These are phyloP conservation scores for Stegastes partitus DNA, from an alignment of 2,113 vertebrate genomes.

Conservation along the genomic window DNA sequence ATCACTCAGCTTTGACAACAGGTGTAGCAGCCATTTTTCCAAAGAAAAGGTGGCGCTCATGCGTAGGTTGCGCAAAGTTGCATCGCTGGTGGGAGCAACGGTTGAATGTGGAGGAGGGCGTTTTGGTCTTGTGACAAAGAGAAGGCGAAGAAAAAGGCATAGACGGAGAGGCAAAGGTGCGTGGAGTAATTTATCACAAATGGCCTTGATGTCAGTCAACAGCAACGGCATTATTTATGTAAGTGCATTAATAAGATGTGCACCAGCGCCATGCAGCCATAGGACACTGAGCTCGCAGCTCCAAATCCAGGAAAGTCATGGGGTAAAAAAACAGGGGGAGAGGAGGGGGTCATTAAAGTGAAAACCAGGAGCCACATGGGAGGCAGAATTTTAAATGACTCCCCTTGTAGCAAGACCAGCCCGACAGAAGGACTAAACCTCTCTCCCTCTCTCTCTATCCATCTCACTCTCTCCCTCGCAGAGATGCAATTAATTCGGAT, in stretches of 20 bases:
- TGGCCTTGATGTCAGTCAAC: slow-evolving; percentile 44
- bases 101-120: slow-evolving; percentile 31
- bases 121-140: slow-evolving; percentile 37
- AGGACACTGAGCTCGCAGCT: slow-evolving; percentile 49
- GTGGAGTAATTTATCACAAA: slow-evolving; percentile 30
- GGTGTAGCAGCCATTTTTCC: slow-evolving; percentile 65
- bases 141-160: slow-evolving; percentile 50
- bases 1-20: slow-evolving; percentile 69
- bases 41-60: slow-evolving; percentile 34
- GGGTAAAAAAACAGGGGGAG: slow-evolving; percentile 52
- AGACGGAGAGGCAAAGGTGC: slow-evolving; percentile 15
- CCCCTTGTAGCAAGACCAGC: slow-evolving; percentile 84
- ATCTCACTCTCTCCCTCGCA: slow-evolving; percentile 78
- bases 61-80: slow-evolving; percentile 39
- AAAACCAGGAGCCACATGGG: slow-evolving; percentile 85
- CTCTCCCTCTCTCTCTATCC: slow-evolving; percentile 69
- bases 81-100: slow-evolving; percentile 27
- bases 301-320: slow-evolving; percentile 59
- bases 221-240: slow-evolving; percentile 37
- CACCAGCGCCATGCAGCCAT: slow-evolving; percentile 32
- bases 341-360: slow-evolving; percentile 85
- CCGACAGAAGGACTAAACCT: slow-evolving; percentile 81
- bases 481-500: slow-evolving; percentile 84
- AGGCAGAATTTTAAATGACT: slow-evolving; percentile 87
- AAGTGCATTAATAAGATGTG: slow-evolving; percentile 35